Conservation (phyloP, 2,888 invertebrate species). For the Teleogryllus oceanicus region DNA sequence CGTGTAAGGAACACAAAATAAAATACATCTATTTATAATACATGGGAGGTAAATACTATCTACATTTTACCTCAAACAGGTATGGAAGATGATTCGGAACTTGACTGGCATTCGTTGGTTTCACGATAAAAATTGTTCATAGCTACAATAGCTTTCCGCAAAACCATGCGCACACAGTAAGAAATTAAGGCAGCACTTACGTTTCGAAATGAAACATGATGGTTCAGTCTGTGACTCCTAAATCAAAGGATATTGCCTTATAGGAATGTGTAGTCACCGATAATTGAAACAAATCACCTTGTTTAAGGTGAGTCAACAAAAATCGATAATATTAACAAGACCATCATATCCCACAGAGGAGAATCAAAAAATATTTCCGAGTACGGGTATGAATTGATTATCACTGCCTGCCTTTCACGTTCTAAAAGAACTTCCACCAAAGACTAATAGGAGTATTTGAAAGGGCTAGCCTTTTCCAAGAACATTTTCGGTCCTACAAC, state of each 20-base stretch:
- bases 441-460: no score
- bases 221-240: neutral
- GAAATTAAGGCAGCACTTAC: slow-evolving; percentile 18
- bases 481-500: no score
- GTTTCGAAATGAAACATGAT: neutral
- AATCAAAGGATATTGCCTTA: neutral
- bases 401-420: no score
- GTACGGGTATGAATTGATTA: no score
- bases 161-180: neutral
- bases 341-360: no score
- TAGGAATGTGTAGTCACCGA: neutral
- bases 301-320: no score
- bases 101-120: neutral
- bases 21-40: slow-evolving; percentile 11
- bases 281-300: neutral
- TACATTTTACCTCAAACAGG: neutral
- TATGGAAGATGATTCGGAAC: neutral
- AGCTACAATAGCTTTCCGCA: neutral
- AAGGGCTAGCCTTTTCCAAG: no score
- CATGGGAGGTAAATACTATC: slow-evolving; percentile 3
- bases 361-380: no score
- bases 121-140: neutral
- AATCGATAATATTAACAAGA: no score
- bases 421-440: no score
- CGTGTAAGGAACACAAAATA: neutral